Conservation (phyloP, 2,113 vertebrate species). For the Labrus mixtus region DNA sequence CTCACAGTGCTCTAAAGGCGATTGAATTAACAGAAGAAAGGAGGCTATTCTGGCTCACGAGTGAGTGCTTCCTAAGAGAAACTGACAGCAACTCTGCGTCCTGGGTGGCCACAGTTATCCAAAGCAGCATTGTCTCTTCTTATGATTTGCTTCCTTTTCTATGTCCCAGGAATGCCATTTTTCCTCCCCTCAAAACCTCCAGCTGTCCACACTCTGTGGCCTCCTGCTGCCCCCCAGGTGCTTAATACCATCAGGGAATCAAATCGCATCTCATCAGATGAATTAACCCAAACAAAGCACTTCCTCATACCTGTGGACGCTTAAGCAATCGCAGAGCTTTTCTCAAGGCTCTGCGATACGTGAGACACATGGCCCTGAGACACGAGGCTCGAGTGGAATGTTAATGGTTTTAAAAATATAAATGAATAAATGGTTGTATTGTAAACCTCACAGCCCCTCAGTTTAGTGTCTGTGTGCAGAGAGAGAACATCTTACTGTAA, state of each 20-base stretch:
- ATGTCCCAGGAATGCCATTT: neutral
- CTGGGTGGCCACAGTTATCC: conserved; percentile 38
- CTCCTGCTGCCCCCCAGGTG: conserved; percentile 5
- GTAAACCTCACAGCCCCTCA: conserved; percentile 3
- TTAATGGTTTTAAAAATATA: conserved; percentile 12
- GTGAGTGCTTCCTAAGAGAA: conserved; percentile 14
- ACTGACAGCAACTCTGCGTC: conserved; percentile 19
- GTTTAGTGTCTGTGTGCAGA: conserved; percentile 1
- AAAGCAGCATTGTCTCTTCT: conserved; percentile 4
- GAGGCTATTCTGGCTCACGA: conserved; percentile 12
- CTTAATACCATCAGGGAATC: conserved; percentile 31
- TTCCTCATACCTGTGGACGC: conserved; percentile 22
- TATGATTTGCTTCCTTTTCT: conserved; percentile 23
- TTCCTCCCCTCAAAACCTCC: conserved; percentile 4
- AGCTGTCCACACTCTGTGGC: conserved; percentile 9
- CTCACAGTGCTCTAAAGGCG: conserved; percentile 31
- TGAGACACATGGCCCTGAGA: neutral
- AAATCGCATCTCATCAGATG: conserved; percentile 44
- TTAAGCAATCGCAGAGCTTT: conserved; percentile 36
- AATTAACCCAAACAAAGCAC: conserved; percentile 45
- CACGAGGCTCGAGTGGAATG: conserved; percentile 14
- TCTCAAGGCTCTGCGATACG: neutral
- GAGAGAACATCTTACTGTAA: conserved; percentile 4
- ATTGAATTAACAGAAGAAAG: conserved; percentile 45
- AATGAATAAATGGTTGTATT: conserved; percentile 22